These are phyloP conservation scores for Elachura formosa DNA, from an alignment of 2,113 vertebrate genomes.

Conservation along the genomic window DNA sequence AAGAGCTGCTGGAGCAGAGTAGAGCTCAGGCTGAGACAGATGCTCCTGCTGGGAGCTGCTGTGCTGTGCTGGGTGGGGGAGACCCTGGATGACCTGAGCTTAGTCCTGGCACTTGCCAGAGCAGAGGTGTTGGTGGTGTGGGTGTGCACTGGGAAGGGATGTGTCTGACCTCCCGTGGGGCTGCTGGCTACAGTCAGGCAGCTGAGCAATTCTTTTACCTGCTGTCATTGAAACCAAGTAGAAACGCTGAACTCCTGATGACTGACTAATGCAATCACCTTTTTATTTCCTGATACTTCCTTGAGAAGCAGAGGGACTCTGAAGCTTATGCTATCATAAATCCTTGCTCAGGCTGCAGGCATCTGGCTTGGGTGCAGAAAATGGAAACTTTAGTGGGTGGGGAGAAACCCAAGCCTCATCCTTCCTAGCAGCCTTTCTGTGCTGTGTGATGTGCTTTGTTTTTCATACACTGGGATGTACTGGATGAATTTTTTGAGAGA, in stretches of 20 bases:
- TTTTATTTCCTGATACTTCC: conserved; percentile 47
- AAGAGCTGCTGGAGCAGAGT: neutral
- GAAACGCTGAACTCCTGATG: conserved; percentile 7
- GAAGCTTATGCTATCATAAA: neutral
- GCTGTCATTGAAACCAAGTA: conserved; percentile 32
- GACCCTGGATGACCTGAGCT: neutral
- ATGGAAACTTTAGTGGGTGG: neutral
- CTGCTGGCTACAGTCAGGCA: neutral
- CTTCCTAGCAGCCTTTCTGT: neutral
- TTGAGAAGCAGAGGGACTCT: neutral
- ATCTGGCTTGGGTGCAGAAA: neutral
- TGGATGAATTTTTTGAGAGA: neutral
- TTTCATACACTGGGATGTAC: neutral
- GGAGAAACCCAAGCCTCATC: neutral
- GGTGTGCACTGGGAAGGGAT: neutral
- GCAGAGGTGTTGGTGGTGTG: neutral
- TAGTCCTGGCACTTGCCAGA: neutral
- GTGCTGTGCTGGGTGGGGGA: neutral
- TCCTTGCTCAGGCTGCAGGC: neutral
- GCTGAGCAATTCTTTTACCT: neutral
- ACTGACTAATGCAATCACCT: conserved; percentile 51
- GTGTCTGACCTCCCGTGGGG: neutral
- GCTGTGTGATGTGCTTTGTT: accelerated
- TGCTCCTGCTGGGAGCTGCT: neutral
- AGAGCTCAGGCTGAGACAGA: neutral